Evolutionary conservation across 1,140 invertebrate genomes (phyloP).

Genomic region (Uloborus diversus): DNA sequence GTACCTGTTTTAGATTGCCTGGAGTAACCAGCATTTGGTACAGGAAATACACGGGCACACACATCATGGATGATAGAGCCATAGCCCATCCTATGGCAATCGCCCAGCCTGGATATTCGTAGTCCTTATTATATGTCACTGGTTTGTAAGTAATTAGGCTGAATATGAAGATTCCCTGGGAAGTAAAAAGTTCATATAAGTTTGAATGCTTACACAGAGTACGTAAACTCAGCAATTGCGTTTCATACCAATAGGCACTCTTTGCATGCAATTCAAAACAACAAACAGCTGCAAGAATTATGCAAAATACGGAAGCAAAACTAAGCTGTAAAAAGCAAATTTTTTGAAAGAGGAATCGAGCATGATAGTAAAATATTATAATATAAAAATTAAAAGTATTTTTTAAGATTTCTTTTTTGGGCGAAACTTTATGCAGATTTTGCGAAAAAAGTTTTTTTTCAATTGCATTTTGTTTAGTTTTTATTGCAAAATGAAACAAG

Average conservation of each 20-base stretch:
- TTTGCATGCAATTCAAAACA: not conserved
- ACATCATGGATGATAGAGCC: constrained; percentile 71
- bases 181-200: not conserved
- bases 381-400: too few species aligned
- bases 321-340: too few species aligned
- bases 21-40: constrained; percentile 66
- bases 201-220: too few species aligned
- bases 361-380: too few species aligned
- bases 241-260: not conserved
- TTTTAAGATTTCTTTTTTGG: too few species aligned
- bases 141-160: constrained; percentile 69
- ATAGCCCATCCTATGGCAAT: constrained; percentile 73
- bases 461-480: too few species aligned
- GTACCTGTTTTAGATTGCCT: constrained; percentile 62
- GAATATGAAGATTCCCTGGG: constrained; percentile 71
- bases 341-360: too few species aligned
- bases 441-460: too few species aligned
- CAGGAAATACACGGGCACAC: constrained; percentile 71
- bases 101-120: constrained; percentile 73
- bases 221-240: too few species aligned
- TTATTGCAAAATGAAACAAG: too few species aligned
- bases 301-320: not conserved
- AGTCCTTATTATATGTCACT: constrained; percentile 68
- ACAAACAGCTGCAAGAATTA: not conserved
- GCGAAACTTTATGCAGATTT: too few species aligned